Conservation (phyloP, 1,140 invertebrate species). For the Ooceraea biroi region DNA sequence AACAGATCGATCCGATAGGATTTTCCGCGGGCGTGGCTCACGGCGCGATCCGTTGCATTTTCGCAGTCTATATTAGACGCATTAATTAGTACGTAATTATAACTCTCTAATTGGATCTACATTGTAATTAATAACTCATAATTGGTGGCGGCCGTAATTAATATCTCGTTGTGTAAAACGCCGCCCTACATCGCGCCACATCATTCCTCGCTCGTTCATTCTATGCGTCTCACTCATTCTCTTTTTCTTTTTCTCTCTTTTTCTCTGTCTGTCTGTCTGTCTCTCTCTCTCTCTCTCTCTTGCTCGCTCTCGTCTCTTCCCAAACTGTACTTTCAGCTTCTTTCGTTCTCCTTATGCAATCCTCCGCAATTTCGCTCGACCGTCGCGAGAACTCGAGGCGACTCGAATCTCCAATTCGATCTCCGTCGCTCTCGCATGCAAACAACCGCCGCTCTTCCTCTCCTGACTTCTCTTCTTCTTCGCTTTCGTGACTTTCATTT, state of each 20-base stretch:
- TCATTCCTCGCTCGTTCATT: background rate
- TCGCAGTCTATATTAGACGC: conserved; percentile 42
- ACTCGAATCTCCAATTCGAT: conserved; percentile 42
- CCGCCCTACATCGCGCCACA: background rate
- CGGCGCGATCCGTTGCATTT: conserved; percentile 36
- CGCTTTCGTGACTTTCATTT: conserved; percentile 59
- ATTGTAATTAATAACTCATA: conserved; percentile 54
- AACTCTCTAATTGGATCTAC: conserved; percentile 55
- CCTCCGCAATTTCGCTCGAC: background rate
- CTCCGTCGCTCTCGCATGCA: conserved; percentile 6
- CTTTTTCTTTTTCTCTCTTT: background rate
- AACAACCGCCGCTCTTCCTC: conserved; percentile 3
- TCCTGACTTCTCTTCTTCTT: background rate
- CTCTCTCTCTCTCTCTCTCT: background rate
- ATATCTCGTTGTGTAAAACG: conserved; percentile 45
- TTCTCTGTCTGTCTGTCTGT: background rate
- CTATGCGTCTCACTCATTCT: background rate
- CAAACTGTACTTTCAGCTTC: background rate
- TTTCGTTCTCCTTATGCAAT: conserved; percentile 48
- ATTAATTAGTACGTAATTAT: conserved; percentile 59
- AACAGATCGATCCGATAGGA: conserved; percentile 39
- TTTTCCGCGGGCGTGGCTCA: conserved; percentile 42
- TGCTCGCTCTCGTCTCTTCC: too few relatives aligned
- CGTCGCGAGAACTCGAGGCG: conserved; percentile 25
- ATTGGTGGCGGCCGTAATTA: conserved; percentile 47